Conservation (phyloP, 2,113 vertebrate genomes). For the Agapornis roseicollis region DNA sequence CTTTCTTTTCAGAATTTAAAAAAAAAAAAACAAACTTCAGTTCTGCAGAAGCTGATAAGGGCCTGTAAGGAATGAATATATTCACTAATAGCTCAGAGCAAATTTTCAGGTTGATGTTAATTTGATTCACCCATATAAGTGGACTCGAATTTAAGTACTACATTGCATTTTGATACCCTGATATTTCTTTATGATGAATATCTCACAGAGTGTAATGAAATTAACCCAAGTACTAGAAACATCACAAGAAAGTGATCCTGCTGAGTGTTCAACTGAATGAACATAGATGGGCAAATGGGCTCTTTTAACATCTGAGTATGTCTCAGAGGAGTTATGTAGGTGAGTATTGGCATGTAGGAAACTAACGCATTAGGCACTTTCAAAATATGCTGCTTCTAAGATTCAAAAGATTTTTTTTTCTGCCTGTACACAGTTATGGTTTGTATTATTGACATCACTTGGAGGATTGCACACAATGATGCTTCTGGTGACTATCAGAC, state of each 20-base stretch:
- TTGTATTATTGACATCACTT: neutral
- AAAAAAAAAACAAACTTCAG: too few relatives aligned
- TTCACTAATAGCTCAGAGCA: constrained; percentile 11
- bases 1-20: neutral
- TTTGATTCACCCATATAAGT: constrained; percentile 39
- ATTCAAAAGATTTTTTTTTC: neutral
- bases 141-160: constrained; percentile 36
- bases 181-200: constrained; percentile 56
- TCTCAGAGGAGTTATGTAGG: constrained; percentile 2
- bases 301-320: neutral
- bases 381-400: neutral
- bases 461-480: neutral
- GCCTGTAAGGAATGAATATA: constrained; percentile 1
- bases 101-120: constrained; percentile 34
- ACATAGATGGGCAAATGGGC: constrained; percentile 12
- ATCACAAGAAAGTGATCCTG: constrained; percentile 39
- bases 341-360: neutral
- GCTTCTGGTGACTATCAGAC: neutral
- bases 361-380: neutral
- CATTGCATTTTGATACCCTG: constrained; percentile 43
- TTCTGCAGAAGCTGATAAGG: constrained; percentile 34
- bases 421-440: neutral
- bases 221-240: constrained; percentile 41
- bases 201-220: constrained; percentile 31
- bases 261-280: constrained; percentile 32